Percentiles rank a stretch among this genome's conserved stretches.
These are phyloP conservation scores for Apostichopus japonicus DNA, from an alignment of 35 echinoderm and acorn worm genomes.

Conservation along the genomic window DNA sequence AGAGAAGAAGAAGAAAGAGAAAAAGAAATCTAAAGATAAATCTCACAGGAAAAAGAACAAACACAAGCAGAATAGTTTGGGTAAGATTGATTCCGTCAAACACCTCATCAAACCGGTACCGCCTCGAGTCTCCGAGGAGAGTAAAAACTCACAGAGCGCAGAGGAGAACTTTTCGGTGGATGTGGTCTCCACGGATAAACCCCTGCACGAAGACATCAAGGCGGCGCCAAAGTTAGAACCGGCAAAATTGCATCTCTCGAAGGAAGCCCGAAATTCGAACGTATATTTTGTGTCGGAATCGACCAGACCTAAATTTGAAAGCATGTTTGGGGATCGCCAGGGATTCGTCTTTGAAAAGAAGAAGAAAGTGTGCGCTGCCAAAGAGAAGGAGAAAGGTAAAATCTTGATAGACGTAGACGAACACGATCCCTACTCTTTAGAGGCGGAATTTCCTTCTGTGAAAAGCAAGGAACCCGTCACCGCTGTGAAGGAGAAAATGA, in stretches of 20 bases:
- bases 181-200: constrained; percentile 30
- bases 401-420: constrained; percentile 7
- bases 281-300: constrained; percentile 54
- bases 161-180: not conserved
- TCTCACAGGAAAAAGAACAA: constrained; percentile 63
- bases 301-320: constrained; percentile 42
- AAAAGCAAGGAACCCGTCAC: constrained; percentile 1
- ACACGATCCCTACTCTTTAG: constrained; percentile 56
- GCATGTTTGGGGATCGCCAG: constrained; percentile 52
- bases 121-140: not conserved
- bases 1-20: constrained; percentile 67
- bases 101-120: not conserved
- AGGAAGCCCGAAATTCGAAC: constrained; percentile 36
- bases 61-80: constrained; percentile 53
- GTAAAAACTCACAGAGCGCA: not conserved
- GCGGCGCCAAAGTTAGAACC: constrained; percentile 32
- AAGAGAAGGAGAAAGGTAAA: constrained; percentile 29
- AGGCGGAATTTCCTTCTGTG: constrained; percentile 52
- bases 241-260: not conserved
- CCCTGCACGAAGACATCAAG: not conserved
- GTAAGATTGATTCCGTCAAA: constrained; percentile 18
- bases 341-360: constrained; percentile 53
- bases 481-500: not conserved
- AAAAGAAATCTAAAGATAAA: constrained; percentile 77
- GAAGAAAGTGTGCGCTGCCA: constrained; percentile 54